Base-by-base conservation (phyloP, 2,113 vertebrate species). In the Mirounga angustirostris region DNA sequence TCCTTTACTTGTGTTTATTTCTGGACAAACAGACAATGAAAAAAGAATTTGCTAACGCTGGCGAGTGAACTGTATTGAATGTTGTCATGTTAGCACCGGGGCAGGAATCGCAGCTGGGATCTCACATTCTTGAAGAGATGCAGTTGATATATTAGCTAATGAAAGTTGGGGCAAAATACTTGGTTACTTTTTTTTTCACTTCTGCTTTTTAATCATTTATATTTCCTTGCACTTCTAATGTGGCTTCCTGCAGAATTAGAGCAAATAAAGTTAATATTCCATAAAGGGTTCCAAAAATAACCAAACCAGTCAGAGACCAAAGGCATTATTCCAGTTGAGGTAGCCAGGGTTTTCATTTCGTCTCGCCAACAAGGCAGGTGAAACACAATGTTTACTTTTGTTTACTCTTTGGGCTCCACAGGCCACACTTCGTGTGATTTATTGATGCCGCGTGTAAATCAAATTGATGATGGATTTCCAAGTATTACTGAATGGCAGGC, bases 401-500 rank as follows among this genome's bases (percentile, higher is more conserved):
- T 96, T 98, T 98, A 97, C 91, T 98, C 81, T 78, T 95, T 97
- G 96, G 95, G 50, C 92, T 97, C 54, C 76, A 96, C 93, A 95
- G 82, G 94, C 63, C 89, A 82, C 50, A 97, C 86, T 97, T 97
- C 97, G 95, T 98, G 96, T 93, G 96, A 98, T 98, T 98, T 97
- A 98, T 97, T 97, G 97, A 95, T 86, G 59, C 88, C 94, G 90
- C 90, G 76, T 97, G 61, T 98, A 97, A 96, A 96, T 98, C 97
- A 98, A 98, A 98, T 96, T 97, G 95, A 97, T 97, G 97, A 97
- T 98, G 97, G 94, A 97, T 98, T 98, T 98, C 97, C 96, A 95
- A 98, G 96, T 96, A 85, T 92, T 95, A 93, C 92, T 96, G 94
- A 98, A 97, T 96, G 94, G 85, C 93, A 97, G 89, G 69, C 76